Base-by-base conservation (phyloP, 1,140 invertebrate species). In the Anastrepha ludens region DNA sequence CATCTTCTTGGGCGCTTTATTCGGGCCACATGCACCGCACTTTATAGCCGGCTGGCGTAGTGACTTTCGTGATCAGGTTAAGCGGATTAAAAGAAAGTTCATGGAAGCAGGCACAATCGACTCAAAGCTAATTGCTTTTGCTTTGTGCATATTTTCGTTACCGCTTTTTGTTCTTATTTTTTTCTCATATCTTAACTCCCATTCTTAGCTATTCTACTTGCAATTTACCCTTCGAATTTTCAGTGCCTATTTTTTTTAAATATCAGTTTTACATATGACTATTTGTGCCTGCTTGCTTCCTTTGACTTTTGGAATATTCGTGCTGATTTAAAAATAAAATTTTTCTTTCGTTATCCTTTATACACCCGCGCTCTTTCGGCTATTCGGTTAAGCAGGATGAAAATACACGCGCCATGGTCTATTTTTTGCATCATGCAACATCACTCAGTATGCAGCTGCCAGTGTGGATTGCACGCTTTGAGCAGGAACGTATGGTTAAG, bases 1-100 rank as follows among this genome's bases (percentile, higher is more conserved):
- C 44, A 94, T 97, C 86, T 95, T 97, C 88, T 94, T 97, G 58
- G 97, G 97, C 8, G 96, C 97, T 1, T 95, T 97, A 88, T 96
- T 97, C 89, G 97, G 97, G 1, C 95, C 95, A 50, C 95, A 95
- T 91, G 96, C 96, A 4, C 96, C 96, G 0, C 95, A 97, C 89
- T 96, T 97, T 88, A 94, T 97, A 85, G 96, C 96, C 2, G 97
- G 96, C 11, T 97, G 97, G 97, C 97, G 97, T 90, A 97, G 96
- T 87, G 97, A 97, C 91, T 97, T 97, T 90, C 94, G 95, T 87
- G 95, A 96, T 90, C 95, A 93, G 91, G 93, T 93, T 89, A 90
- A 87, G 17, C 86, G 13, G 59, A 44, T 88, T 88, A 64, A 13
- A 13, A 85, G 15, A 41, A 60, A 44, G n/a, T 39, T 87, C 29